A percentile compares a stretch with the other conserved stretches of the same genome.
Evolutionary conservation across 2,113 vertebrate genomes (phyloP).

Genomic region (Ivindomyrus marchei): DNA sequence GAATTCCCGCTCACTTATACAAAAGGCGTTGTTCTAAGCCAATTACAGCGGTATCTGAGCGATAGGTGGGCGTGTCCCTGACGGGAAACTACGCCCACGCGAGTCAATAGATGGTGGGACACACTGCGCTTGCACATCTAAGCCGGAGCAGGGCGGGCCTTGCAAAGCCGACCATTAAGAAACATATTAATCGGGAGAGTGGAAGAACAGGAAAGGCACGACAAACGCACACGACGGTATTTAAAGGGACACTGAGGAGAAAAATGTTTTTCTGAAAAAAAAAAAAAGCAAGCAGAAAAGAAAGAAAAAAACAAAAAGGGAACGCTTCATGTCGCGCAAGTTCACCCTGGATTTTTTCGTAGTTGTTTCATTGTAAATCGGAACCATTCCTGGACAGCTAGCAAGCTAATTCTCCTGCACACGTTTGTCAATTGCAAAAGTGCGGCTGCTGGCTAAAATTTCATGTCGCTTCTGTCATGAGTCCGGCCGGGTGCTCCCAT

Average conservation of each 20-base stretch:
- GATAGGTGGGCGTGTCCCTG: slow-evolving; percentile 15
- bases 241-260: slow-evolving; percentile 16
- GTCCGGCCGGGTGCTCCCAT: slow-evolving; percentile 90
- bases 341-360: slow-evolving; percentile 56
- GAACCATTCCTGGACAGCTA: slow-evolving; percentile 57
- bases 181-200: slow-evolving; percentile 60
- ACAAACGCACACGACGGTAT: slow-evolving; percentile 42
- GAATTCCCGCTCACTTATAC: slow-evolving; percentile 1
- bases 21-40: neutral
- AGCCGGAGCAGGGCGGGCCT: slow-evolving; percentile 51
- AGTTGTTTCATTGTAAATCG: slow-evolving; percentile 61
- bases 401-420: slow-evolving; percentile 35
- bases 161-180: slow-evolving; percentile 44
- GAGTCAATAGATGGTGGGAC: slow-evolving; percentile 39
- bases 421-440: slow-evolving; percentile 22
- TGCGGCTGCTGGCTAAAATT: slow-evolving; percentile 16
- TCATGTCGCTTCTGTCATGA: slow-evolving; percentile 60
- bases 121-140: slow-evolving; percentile 47
- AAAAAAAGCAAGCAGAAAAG: slow-evolving; percentile 2
- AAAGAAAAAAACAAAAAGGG: slow-evolving; percentile 3
- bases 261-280: neutral
- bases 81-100: slow-evolving; percentile 23
- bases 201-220: slow-evolving; percentile 41
- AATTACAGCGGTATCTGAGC: slow-evolving; percentile 23
- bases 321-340: slow-evolving; percentile 47